These are phyloP conservation scores for Toxotes jaculatrix DNA, from an alignment of 2,113 vertebrate genomes.

Conservation along the genomic window DNA sequence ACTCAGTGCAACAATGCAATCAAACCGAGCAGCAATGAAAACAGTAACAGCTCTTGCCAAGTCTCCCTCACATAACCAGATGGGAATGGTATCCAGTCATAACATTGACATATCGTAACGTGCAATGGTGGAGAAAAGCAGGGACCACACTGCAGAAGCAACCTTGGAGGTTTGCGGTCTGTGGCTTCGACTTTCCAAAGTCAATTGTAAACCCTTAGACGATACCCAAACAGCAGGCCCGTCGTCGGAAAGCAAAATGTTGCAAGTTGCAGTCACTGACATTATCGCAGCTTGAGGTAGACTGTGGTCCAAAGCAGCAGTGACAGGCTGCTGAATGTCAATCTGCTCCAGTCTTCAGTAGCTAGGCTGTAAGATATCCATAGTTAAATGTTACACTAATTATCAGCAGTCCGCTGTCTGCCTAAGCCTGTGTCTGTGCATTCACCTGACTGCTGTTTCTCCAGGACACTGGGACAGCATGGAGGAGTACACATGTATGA, in stretches of 20 bases:
- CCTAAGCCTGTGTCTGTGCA: not conserved
- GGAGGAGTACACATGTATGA: conserved; percentile 99
- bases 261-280: not conserved
- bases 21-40: conserved; percentile 35
- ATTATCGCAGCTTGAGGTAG: conserved; percentile 1
- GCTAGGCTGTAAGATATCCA: not conserved
- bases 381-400: not conserved
- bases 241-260: conserved; percentile 23
- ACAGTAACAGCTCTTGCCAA: conserved; percentile 35
- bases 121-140: conserved; percentile 63
- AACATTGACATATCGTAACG: conserved; percentile 64
- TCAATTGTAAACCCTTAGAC: conserved; percentile 36
- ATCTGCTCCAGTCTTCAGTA: not conserved
- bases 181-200: conserved; percentile 50
- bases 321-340: not conserved
- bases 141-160: conserved; percentile 32
- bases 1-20: conserved; percentile 22
- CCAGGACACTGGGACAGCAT: conserved; percentile 99
- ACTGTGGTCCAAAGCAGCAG: not conserved
- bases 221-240: conserved; percentile 11
- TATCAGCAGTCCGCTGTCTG: not conserved
- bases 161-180: conserved; percentile 41
- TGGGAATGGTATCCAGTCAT: conserved; percentile 59
- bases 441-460: conserved; percentile 18
- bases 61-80: conserved; percentile 37